Base-by-base conservation (phyloP, 2,888 invertebrate species). In the Mellilla xanthometata region DNA sequence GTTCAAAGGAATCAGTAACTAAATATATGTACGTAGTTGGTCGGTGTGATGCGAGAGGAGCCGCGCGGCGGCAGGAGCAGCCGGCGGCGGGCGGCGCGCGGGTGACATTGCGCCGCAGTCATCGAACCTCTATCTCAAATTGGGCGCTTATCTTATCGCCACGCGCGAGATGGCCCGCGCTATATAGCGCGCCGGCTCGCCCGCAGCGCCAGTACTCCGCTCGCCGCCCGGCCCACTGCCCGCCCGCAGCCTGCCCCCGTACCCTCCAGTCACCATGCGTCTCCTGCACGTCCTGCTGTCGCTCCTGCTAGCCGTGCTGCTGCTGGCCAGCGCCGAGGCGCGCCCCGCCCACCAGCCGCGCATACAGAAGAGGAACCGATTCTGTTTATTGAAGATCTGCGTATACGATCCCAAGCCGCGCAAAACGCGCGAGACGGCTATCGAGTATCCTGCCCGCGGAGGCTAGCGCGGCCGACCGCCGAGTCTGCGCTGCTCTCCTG, bases 31-130 rank as follows among this genome's bases (percentile, higher is more conserved):
- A n/a, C n/a, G n/a, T n/a, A n/a, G n/a, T n/a, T n/a, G n/a, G n/a
- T n/a, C n/a, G n/a, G n/a, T n/a, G n/a, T n/a, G n/a, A n/a, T n/a
- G n/a, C n/a, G n/a, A n/a, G n/a, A n/a, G n/a, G n/a, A n/a, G n/a
- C n/a, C n/a, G n/a, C n/a, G n/a, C n/a, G n/a, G n/a, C n/a, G n/a
- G n/a, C n/a, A n/a, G n/a, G n/a, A n/a, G n/a, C n/a, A n/a, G n/a
- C n/a, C n/a, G n/a, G n/a, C n/a, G n/a, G n/a, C n/a, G n/a, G n/a
- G n/a, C n/a, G n/a, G n/a, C n/a, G 44, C 51, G 55, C 54, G 60
- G 60, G 65, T 84, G 87, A 87, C 86, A 87, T 88, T 87, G 87
- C 76, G 62, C 46, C 47, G 53, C 85, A 84, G 86, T 88, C 87
- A 87, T 83, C 85, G 88, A 88, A 86, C 88, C 69, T 71, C 33